Conservation (phyloP, 2,888 invertebrate genomes). For the Acanthacorydalis orientalis region DNA sequence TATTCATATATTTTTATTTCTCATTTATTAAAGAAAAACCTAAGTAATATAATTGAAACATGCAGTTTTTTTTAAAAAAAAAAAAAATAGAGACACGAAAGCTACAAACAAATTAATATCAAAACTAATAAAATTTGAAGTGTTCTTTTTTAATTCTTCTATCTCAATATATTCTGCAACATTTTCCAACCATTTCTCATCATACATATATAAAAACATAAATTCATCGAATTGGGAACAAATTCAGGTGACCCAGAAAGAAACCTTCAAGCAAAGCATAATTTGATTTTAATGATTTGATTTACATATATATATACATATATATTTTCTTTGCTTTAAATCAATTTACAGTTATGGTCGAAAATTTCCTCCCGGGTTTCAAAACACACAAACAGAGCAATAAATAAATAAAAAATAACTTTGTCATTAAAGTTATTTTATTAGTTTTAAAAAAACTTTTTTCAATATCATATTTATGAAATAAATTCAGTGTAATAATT, state of each 20-base stretch:
- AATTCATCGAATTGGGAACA: background rate
- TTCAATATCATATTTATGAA: too few relatives aligned
- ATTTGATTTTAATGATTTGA: background rate
- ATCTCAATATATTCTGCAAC: too few relatives aligned
- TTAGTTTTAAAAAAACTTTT: conserved; percentile 7
- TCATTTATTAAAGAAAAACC: too few relatives aligned
- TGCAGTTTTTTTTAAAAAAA: too few relatives aligned
- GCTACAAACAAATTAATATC: too few relatives aligned
- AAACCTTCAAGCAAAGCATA: conserved; percentile 5
- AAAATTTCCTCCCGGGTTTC: conserved; percentile 27
- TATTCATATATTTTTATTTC: too few relatives aligned
- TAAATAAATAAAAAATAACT: conserved; percentile 16
- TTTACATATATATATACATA: background rate
- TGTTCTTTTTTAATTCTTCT: too few relatives aligned
- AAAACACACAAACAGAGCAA: conserved; percentile 18
- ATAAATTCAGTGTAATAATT: too few relatives aligned
- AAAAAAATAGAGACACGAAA: too few relatives aligned
- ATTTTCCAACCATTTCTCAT: too few relatives aligned
- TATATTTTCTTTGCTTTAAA: background rate
- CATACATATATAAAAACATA: conserved; percentile 5
- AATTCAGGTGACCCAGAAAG: conserved; percentile 7
- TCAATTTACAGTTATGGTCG: conserved; percentile 5
- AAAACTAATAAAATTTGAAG: too few relatives aligned
- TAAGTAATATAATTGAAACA: too few relatives aligned
- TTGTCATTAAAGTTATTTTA: conserved; percentile 12